These are phyloP conservation scores for Camponotus floridanus DNA, from an alignment of 1,140 invertebrate genomes.

Conservation along the genomic window DNA sequence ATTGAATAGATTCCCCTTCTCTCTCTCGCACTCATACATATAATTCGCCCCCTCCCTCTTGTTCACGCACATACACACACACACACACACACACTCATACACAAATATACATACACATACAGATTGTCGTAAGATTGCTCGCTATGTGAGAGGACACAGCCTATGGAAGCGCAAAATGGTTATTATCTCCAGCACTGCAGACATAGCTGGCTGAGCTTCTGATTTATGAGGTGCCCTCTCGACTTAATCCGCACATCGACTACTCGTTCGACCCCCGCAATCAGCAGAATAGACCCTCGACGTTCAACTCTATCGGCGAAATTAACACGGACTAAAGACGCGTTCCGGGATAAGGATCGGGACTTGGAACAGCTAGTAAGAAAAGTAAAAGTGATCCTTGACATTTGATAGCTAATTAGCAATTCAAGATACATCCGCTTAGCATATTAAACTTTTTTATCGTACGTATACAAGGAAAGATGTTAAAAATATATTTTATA, in stretches of 20 bases:
- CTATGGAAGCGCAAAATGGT: constrained; percentile 83
- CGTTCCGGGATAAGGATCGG: constrained; percentile 31
- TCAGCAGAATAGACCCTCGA: constrained; percentile 63
- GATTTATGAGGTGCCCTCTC: constrained; percentile 80
- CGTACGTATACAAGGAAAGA: not conserved
- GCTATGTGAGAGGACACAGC: constrained; percentile 73
- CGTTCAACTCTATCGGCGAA: constrained; percentile 32
- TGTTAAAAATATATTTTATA: not conserved
- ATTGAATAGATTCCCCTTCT: constrained; percentile 72
- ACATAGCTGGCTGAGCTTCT: constrained; percentile 79
- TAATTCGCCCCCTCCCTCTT: not conserved
- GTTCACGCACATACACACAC: not conserved
- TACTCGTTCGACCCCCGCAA: constrained; percentile 72
- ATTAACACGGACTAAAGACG: constrained; percentile 39
- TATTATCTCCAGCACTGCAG: constrained; percentile 80
- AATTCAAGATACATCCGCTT: not conserved
- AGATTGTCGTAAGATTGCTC: constrained; percentile 74
- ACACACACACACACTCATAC: not conserved
- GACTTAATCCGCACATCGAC: constrained; percentile 80
- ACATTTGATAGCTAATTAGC: not conserved
- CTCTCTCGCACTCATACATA: constrained; percentile 14
- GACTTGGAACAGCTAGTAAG: constrained; percentile 18
- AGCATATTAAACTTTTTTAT: not conserved
- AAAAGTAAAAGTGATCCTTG: constrained; percentile 5
- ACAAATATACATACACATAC: not conserved